Evolutionary conservation across 1,140 invertebrate genomes (phyloP).

Genomic region (Drosophila sp.): DNA sequence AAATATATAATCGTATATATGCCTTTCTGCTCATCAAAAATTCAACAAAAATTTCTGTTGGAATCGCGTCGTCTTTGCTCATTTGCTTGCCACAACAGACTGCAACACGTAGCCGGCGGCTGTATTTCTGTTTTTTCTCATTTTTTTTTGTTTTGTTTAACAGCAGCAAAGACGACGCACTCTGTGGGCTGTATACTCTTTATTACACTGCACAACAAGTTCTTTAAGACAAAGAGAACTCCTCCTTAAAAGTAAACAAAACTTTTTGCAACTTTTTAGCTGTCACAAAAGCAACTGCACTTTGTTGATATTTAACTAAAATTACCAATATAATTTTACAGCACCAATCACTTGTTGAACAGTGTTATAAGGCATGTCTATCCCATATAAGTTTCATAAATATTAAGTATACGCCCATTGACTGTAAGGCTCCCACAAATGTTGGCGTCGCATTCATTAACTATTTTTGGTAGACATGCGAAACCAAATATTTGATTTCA

Average conservation of each 20-base stretch:
- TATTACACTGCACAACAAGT: constrained; percentile 70
- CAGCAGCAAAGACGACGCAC: constrained; percentile 36
- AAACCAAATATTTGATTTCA: constrained; percentile 41
- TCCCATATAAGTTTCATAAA: constrained; percentile 67
- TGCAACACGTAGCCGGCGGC: constrained; percentile 48
- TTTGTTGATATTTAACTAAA: neutral
- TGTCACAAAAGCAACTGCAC: neutral
- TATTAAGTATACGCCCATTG: constrained; percentile 72
- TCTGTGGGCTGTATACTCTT: constrained; percentile 47
- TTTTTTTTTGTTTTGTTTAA: too few species aligned
- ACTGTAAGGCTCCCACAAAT: constrained; percentile 35
- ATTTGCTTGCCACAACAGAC: constrained; percentile 64
- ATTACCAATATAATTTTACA: neutral
- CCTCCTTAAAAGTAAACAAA: constrained; percentile 2
- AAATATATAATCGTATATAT: too few species aligned
- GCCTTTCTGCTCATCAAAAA: constrained; percentile 37
- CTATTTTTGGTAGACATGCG: constrained; percentile 54
- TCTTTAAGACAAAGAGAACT: neutral
- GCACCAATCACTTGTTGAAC: constrained; percentile 1
- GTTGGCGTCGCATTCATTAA: constrained; percentile 52
- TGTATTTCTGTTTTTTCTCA: constrained; percentile 56
- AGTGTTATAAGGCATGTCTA: constrained; percentile 40
- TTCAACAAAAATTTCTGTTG: constrained; percentile 52
- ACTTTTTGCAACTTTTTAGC: neutral
- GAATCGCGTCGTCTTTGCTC: constrained; percentile 63